Conservation (phyloP, 2,797 vertebrate species). For the Amblyopsis hoosieri region DNA sequence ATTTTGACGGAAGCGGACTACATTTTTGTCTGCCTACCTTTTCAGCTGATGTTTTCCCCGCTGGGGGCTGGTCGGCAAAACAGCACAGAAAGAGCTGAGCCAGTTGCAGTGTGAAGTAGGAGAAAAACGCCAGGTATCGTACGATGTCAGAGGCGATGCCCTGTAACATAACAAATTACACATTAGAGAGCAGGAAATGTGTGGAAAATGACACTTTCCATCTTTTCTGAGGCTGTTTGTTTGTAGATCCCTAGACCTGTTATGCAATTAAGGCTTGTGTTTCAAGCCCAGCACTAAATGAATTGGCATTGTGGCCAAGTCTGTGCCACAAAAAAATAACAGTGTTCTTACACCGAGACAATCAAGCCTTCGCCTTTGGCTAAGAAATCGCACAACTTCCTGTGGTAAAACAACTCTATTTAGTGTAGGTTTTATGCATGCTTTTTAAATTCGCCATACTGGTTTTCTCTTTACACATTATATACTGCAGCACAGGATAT, state of each 20-base stretch:
- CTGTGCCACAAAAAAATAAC: slow-evolving; percentile 35
- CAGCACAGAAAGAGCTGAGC: slow-evolving; percentile 87
- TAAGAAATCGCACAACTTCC: slow-evolving; percentile 39
- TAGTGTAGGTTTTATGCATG: slow-evolving; percentile 38
- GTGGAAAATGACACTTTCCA: slow-evolving; percentile 2
- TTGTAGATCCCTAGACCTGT: slow-evolving; percentile 22
- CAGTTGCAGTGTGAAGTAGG: slow-evolving; percentile 83
- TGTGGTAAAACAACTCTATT: slow-evolving; percentile 33
- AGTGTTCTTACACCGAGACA: slow-evolving; percentile 12
- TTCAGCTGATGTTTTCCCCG: slow-evolving; percentile 69
- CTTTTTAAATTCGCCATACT: slow-evolving; percentile 36
- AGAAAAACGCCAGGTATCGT: slow-evolving; percentile 82
- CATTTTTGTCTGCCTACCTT: slow-evolving; percentile 76
- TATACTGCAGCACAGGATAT: slow-evolving; percentile 42
- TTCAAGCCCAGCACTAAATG: slow-evolving; percentile 24
- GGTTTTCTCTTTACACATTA: slow-evolving; percentile 48
- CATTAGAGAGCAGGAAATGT: not conserved
- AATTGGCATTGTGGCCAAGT: slow-evolving; percentile 25
- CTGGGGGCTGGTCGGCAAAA: slow-evolving; percentile 85
- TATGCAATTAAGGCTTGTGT: slow-evolving; percentile 19
- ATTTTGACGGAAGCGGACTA: slow-evolving; percentile 52
- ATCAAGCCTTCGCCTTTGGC: slow-evolving; percentile 18
- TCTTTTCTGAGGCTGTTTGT: slow-evolving; percentile 14
- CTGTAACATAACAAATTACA: slow-evolving; percentile 64
- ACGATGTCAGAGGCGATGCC: slow-evolving; percentile 81